Percentiles rank a stretch among this genome's conserved stretches.
Evolutionary conservation across 2,797 vertebrate species (phyloP).

Genomic region (Parauchenoglanis punctatus): DNA sequence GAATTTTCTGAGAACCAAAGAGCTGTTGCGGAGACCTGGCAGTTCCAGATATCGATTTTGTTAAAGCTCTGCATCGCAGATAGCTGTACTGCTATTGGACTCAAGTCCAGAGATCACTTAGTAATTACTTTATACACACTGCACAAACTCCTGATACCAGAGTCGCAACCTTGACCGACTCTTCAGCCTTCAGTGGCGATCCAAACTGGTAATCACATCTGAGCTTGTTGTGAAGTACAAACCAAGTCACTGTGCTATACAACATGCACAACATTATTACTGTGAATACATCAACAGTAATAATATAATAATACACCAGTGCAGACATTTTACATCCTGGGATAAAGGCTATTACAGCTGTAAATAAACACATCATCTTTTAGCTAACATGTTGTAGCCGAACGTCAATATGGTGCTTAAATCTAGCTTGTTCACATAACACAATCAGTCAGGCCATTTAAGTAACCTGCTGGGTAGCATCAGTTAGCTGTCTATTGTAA

Average conservation of each 20-base stretch:
- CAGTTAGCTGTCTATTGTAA: background rate
- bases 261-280: background rate
- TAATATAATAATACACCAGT: background rate
- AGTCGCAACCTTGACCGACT: background rate
- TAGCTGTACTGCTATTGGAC: conserved; percentile 43
- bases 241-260: background rate
- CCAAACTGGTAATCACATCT: background rate
- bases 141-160: conserved; percentile 11
- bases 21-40: conserved; percentile 26
- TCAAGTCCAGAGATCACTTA: conserved; percentile 65
- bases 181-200: background rate
- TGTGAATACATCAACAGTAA: background rate
- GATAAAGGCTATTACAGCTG: background rate
- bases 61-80: conserved; percentile 41
- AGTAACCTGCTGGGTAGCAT: background rate
- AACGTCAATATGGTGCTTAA: background rate
- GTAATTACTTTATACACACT: conserved; percentile 48
- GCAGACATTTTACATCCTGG: background rate
- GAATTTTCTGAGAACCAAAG: conserved; percentile 21
- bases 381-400: background rate
- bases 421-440: background rate
- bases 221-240: background rate
- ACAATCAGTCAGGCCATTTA: background rate
- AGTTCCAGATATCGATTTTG: conserved; percentile 57
- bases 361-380: background rate